phyloP scores from a whole-genome alignment of 2,888 invertebrate species.

The Gymnoscelis rufifasciata region DNA sequence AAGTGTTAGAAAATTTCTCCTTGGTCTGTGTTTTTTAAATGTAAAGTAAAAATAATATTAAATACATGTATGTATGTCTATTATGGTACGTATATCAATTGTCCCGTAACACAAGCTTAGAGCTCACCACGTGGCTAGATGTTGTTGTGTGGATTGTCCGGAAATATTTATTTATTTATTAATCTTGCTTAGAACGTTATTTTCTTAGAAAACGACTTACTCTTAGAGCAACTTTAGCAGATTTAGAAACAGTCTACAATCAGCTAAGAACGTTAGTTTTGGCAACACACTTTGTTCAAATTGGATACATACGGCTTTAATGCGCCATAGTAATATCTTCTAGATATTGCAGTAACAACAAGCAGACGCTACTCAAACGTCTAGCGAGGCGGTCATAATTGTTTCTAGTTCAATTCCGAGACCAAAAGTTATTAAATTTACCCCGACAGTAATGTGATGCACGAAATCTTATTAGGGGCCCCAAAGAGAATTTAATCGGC shows the following conservation, averaged over 20 bases:
- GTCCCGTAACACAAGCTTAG: no score
- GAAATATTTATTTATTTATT: no score
- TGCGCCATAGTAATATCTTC: neutral
- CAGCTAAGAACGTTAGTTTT: neutral
- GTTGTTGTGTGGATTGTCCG: no score
- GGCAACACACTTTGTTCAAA: neutral
- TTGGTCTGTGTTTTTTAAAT: no score
- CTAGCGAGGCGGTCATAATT: constrained; percentile 16
- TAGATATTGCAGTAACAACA: neutral
- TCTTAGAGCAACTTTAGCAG: no score
- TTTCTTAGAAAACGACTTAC: no score
- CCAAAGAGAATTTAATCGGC: constrained; percentile 40
- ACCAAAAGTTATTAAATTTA: constrained; percentile 51
- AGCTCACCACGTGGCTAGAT: no score
- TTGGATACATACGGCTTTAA: neutral
- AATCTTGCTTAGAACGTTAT: no score
- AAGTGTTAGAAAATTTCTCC: no score
- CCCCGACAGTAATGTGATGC: constrained; percentile 54
- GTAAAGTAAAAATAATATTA: no score
- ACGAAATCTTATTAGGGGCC: constrained; percentile 52
- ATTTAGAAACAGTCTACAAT: neutral
- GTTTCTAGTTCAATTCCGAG: constrained; percentile 28
- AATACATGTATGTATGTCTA: no score
- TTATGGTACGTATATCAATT: no score
- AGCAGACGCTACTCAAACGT: constrained; percentile 1